phyloP scores from a whole-genome alignment of 1,140 invertebrate species.

The Ceratina japonica region DNA sequence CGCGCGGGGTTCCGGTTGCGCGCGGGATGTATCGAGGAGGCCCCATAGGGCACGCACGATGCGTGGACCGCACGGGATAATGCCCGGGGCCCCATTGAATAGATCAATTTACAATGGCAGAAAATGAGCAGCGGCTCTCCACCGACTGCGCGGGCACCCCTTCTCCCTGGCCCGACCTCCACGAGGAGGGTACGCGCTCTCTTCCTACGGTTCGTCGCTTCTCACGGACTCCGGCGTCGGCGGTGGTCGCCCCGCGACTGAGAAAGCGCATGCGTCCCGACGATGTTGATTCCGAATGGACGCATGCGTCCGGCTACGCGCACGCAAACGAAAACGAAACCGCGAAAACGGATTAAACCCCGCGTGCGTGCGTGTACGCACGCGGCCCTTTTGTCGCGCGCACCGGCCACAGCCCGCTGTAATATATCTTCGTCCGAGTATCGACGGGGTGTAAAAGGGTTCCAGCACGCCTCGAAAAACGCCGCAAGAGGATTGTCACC shows the following conservation, averaged over 20 bases:
- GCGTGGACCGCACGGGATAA: slow-evolving; percentile 63
- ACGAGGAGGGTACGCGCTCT: not conserved
- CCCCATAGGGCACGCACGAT: slow-evolving; percentile 61
- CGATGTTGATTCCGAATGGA: slow-evolving; percentile 12
- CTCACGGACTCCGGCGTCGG: slow-evolving; percentile 48
- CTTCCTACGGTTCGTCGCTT: slow-evolving; percentile 52
- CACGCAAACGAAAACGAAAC: slow-evolving; percentile 62
- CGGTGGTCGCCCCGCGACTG: slow-evolving; percentile 47
- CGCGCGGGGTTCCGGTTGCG: slow-evolving; percentile 32
- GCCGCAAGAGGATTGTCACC: slow-evolving; percentile 78
- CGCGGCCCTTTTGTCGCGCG: slow-evolving; percentile 71
- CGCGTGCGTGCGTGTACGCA: slow-evolving; percentile 58
- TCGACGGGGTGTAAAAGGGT: slow-evolving; percentile 41
- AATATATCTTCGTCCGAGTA: slow-evolving; percentile 54
- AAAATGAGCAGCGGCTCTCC: slow-evolving; percentile 72
- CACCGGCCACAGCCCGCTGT: slow-evolving; percentile 58
- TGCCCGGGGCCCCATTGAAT: slow-evolving; percentile 75
- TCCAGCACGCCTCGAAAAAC: slow-evolving; percentile 68
- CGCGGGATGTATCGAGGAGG: slow-evolving; percentile 62
- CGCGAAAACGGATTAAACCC: slow-evolving; percentile 67
- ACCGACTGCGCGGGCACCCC: slow-evolving; percentile 26
- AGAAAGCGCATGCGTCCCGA: slow-evolving; percentile 45
- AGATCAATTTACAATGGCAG: slow-evolving; percentile 78
- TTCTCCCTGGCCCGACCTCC: too few relatives aligned
- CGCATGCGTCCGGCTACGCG: not conserved